Percentiles rank a stretch among this genome's conserved stretches.
Conservation (phyloP, 2,797 vertebrate genomes). For the Malacoraja senta region DNA sequence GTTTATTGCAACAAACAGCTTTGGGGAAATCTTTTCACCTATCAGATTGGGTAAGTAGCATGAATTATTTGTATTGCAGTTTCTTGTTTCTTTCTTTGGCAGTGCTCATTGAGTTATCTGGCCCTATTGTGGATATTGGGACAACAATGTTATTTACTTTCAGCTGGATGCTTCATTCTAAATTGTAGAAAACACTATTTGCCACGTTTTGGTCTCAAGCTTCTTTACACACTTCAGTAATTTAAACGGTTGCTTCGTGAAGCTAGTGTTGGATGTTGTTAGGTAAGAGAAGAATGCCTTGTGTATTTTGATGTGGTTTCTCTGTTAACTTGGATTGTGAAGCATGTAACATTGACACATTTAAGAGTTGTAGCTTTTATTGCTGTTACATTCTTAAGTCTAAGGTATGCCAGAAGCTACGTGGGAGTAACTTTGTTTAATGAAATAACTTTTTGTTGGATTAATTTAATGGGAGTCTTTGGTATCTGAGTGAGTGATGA, state of each 20-base stretch:
- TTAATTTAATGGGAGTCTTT: no score
- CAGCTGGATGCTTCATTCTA: neutral
- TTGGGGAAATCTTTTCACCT: slow-evolving; percentile 13
- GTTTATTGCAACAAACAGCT: slow-evolving; percentile 16
- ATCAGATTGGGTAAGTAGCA: neutral
- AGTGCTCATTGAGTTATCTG: neutral
- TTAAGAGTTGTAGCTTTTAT: no score
- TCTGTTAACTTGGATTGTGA: neutral
- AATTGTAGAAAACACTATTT: neutral
- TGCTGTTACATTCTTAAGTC: no score
- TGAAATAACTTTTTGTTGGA: no score
- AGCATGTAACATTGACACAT: no score
- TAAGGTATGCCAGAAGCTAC: no score
- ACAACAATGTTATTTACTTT: neutral
- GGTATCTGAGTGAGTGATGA: no score
- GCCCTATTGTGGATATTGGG: no score
- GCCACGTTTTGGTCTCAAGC: neutral
- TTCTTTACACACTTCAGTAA: neutral
- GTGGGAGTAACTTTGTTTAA: no score
- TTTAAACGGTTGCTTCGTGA: neutral
- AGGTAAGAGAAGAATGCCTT: neutral
- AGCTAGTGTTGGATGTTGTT: neutral
- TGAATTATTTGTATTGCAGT: neutral
- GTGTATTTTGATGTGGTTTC: neutral
- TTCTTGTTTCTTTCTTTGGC: neutral